Evolutionary conservation across 2,113 vertebrate genomes (phyloP).

Genomic region (Gallinago media): DNA sequence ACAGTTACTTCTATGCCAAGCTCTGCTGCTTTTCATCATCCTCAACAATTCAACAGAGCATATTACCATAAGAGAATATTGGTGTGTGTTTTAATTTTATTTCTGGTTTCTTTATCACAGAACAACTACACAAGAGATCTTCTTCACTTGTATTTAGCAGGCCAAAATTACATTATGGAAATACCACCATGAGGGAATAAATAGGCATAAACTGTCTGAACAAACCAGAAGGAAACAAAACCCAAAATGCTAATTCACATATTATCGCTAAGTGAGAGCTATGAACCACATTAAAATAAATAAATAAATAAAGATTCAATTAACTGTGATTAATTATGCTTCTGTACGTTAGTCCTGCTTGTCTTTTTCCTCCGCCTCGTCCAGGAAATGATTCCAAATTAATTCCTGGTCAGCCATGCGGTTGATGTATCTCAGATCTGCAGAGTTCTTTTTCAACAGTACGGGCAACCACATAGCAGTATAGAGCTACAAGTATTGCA

Average conservation of each 20-base stretch:
- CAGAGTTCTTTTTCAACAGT: not conserved
- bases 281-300: slow-evolving; percentile 23
- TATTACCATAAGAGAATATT: not conserved
- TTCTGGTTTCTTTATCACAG: not conserved
- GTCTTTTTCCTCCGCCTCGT: slow-evolving; percentile 22
- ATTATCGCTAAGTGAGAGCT: not conserved
- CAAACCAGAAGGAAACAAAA: slow-evolving; percentile 3
- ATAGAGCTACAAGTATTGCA: not conserved
- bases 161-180: not conserved
- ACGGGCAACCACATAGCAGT: rapidly evolving
- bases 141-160: not conserved
- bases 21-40: not conserved
- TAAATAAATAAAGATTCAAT: slow-evolving; percentile 49
- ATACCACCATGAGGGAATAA: not conserved
- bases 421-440: not conserved
- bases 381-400: slow-evolving; percentile 47
- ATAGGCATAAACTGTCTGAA: not conserved
- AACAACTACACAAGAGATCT: not conserved
- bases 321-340: slow-evolving; percentile 47
- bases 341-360: slow-evolving; percentile 28
- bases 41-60: not conserved
- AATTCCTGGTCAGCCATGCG: slow-evolving; percentile 27
- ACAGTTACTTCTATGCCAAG: not conserved
- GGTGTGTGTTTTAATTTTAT: not conserved
- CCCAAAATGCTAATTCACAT: not conserved